Conservation (phyloP, 2,888 invertebrate species). For the Brachycybe producta region DNA sequence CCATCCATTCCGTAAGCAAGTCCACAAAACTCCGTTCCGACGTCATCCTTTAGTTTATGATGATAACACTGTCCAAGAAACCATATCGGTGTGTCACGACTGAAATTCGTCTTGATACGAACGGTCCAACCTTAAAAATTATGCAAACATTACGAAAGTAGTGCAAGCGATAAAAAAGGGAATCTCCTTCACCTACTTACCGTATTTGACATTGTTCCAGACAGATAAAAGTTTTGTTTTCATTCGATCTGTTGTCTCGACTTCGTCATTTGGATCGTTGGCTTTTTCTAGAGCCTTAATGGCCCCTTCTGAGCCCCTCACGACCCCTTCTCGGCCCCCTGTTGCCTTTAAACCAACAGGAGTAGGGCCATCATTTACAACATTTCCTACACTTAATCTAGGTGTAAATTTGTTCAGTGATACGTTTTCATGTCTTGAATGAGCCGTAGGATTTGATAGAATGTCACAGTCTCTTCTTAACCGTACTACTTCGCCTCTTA, state of each 20-base stretch:
- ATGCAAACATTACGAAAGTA: neutral
- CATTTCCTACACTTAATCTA: no score
- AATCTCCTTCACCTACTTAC: constrained; percentile 30
- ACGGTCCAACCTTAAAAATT: constrained; percentile 50
- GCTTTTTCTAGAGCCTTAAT: no score
- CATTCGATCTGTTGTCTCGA: constrained; percentile 35
- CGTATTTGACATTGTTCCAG: constrained; percentile 88
- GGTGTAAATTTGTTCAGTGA: no score
- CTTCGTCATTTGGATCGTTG: no score
- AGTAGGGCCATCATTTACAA: no score
- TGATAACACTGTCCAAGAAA: constrained; percentile 70
- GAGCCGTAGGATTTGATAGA: no score
- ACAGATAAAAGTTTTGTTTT: constrained; percentile 70
- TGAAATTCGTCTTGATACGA: constrained; percentile 60
- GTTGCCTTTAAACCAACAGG: no score
- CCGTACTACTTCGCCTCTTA: no score
- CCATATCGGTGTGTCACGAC: constrained; percentile 79
- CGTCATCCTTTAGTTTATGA: constrained; percentile 39
- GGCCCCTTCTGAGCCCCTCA: no score
- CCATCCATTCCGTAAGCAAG: constrained; percentile 41
- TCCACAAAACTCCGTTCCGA: neutral
- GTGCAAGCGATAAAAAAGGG: neutral
- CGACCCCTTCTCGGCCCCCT: no score
- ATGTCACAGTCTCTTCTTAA: no score
- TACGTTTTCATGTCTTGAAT: no score